Percentiles rank a stretch among this genome's conserved stretches.
Conservation (phyloP, 2,113 vertebrate species). For the Pandion haliaetus region DNA sequence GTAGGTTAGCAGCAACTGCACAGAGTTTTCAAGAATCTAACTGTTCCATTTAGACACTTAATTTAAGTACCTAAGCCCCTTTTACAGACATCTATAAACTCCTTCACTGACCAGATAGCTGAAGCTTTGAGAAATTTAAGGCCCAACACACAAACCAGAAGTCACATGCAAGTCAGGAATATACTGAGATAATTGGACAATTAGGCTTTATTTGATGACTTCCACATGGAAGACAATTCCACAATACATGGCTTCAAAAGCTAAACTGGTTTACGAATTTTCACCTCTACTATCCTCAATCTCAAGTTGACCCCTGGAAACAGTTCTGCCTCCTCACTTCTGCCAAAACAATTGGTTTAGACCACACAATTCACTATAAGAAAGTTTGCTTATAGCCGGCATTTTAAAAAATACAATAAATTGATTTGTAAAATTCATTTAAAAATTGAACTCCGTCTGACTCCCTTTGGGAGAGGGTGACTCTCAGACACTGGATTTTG, state of each 20-base stretch:
- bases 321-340: neutral
- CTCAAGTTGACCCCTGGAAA: neutral
- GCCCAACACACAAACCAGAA: neutral
- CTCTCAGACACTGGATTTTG: neutral
- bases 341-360: neutral
- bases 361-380: neutral
- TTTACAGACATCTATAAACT: neutral
- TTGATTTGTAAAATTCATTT: neutral
- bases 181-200: neutral
- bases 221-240: neutral
- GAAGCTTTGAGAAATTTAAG: neutral
- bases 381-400: neutral
- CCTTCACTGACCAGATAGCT: neutral
- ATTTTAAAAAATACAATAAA: neutral
- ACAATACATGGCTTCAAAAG: neutral
- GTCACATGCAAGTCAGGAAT: neutral
- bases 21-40: neutral
- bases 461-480: neutral
- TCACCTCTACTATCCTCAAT: neutral
- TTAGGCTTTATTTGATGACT: neutral
- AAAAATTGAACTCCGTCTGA: neutral
- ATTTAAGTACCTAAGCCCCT: neutral
- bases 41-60: neutral
- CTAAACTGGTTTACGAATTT: neutral
- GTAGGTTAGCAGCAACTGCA: neutral